Conservation (phyloP, 2,888 invertebrate species). For the Lasioglossum morio region DNA sequence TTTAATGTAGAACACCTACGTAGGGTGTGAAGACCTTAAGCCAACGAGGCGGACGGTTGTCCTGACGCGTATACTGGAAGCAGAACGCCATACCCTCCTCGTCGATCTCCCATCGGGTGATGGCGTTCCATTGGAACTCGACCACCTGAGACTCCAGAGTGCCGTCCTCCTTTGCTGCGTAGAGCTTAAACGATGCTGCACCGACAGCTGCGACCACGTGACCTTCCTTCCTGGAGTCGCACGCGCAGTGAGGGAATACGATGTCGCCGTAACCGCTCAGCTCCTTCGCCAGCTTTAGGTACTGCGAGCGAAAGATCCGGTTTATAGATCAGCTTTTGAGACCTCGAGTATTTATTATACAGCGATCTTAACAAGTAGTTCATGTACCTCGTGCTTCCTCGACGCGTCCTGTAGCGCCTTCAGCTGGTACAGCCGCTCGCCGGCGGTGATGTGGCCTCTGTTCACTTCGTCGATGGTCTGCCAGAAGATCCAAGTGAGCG, state of each 20-base stretch:
- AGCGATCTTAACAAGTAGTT: not conserved
- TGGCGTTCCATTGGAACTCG: constrained; percentile 93
- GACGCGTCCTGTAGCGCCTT: constrained; percentile 97
- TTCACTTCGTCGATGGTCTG: constrained; percentile 98
- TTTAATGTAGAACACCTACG: constrained; percentile 87
- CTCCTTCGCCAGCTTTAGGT: constrained; percentile 93
- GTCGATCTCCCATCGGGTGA: constrained; percentile 94
- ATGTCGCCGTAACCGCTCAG: constrained; percentile 97
- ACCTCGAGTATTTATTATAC: not conserved
- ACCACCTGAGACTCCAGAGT: constrained; percentile 91
- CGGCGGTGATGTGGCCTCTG: constrained; percentile 95
- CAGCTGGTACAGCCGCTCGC: constrained; percentile 96
- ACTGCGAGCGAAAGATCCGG: constrained; percentile 83
- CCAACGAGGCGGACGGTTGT: constrained; percentile 92
- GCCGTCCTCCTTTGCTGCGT: constrained; percentile 94
- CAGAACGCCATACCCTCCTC: constrained; percentile 97
- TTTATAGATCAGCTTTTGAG: not conserved
- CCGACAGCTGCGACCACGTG: constrained; percentile 93
- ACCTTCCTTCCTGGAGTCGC: constrained; percentile 95
- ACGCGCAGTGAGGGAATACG: constrained; percentile 97
- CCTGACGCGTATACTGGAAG: constrained; percentile 92
- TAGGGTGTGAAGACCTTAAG: constrained; percentile 95
- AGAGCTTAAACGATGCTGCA: constrained; percentile 88
- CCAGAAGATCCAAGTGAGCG: constrained; percentile 94
- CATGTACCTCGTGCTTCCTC: constrained; percentile 90